Conservation (phyloP, 2,888 invertebrate genomes). For the Acronicta psi region DNA sequence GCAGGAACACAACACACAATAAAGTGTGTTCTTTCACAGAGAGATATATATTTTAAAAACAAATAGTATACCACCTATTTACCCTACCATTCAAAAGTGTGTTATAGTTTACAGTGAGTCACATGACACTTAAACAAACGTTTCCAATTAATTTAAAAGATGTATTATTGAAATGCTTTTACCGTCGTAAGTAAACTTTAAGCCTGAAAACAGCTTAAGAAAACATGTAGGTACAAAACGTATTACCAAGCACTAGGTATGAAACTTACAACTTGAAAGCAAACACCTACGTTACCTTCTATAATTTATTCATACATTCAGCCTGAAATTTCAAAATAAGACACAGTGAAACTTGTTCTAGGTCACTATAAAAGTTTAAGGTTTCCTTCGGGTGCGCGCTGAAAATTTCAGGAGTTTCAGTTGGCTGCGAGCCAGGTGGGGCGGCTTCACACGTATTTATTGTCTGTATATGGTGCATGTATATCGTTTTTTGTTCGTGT, state of each 20-base stretch:
- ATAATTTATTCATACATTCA: slow-evolving; percentile 41
- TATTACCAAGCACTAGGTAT: slow-evolving; percentile 7
- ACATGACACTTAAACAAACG: too few relatives aligned
- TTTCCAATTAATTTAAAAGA: too few relatives aligned
- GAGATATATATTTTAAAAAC: too few relatives aligned
- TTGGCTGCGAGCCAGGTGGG: slow-evolving; percentile 65
- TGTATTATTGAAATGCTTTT: not conserved
- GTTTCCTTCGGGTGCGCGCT: slow-evolving; percentile 53
- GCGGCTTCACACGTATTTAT: slow-evolving; percentile 46
- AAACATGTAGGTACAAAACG: not conserved
- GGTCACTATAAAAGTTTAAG: slow-evolving; percentile 68
- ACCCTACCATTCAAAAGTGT: too few relatives aligned
- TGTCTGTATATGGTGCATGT: slow-evolving; percentile 42
- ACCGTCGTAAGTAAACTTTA: not conserved
- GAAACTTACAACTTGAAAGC: slow-evolving; percentile 7
- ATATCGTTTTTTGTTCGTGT: slow-evolving; percentile 39
- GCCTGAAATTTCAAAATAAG: slow-evolving; percentile 48
- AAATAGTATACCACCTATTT: too few relatives aligned
- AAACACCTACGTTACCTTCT: slow-evolving; percentile 7
- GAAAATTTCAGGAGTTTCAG: slow-evolving; percentile 68
- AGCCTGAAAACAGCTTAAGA: not conserved
- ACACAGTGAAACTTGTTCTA: slow-evolving; percentile 56
- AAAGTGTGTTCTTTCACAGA: too few relatives aligned
- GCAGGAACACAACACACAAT: too few relatives aligned
- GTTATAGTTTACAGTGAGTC: too few relatives aligned